phyloP scores from a whole-genome alignment of 2,797 vertebrate genomes.

The Mormyrops boulengeri region DNA sequence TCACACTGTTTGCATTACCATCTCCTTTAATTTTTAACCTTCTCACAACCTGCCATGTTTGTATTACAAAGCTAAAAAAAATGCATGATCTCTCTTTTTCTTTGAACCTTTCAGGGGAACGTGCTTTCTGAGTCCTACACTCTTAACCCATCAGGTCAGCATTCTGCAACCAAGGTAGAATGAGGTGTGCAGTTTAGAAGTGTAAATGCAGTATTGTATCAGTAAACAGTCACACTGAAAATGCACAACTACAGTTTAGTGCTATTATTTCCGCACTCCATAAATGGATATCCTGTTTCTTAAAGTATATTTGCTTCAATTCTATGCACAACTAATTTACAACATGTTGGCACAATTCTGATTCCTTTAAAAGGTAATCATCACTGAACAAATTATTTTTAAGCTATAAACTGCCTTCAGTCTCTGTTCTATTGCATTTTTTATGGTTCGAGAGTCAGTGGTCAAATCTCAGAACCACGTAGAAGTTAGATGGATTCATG shows the following conservation, averaged over 20 bases:
- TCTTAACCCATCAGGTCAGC: not conserved
- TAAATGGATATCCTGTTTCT: not conserved
- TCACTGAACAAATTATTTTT: not conserved
- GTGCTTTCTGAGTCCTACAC: not conserved
- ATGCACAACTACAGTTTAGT: not conserved
- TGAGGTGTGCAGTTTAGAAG: not conserved
- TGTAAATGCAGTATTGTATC: not conserved
- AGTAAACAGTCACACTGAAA: not conserved
- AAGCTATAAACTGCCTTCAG: not conserved
- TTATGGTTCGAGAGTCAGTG: not conserved
- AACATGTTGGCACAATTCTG: not conserved
- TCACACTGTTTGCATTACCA: not conserved
- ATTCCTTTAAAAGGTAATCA: not conserved
- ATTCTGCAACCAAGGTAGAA: not conserved
- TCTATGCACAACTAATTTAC: not conserved
- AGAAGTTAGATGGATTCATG: not conserved
- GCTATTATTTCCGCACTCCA: not conserved
- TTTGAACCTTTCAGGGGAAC: not conserved
- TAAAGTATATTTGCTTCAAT: not conserved
- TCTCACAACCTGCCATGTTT: not conserved
- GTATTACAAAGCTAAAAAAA: not conserved
- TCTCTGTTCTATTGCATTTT: not conserved
- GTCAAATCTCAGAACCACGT: not conserved
- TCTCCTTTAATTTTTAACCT: not conserved
- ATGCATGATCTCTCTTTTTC: not conserved